Percentiles rank a stretch among this genome's conserved stretches.
These are phyloP conservation scores for Melanotus villosus DNA, from an alignment of 2,888 invertebrate species.

Conservation along the genomic window DNA sequence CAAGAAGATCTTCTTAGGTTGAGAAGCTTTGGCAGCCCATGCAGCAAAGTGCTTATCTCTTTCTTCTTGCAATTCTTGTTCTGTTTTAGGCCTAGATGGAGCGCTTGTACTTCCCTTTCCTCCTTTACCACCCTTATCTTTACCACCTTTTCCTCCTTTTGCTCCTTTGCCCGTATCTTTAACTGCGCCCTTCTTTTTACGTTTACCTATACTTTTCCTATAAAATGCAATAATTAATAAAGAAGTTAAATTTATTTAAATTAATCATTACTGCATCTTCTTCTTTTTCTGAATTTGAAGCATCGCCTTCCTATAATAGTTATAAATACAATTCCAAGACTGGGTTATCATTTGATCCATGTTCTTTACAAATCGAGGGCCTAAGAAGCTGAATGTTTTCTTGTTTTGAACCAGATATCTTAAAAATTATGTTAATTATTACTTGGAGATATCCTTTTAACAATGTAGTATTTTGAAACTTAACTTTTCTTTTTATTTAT, in stretches of 20 bases:
- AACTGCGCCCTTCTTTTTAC: too few relatives aligned
- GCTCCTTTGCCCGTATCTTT: too few relatives aligned
- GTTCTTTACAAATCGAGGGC: slow-evolving; percentile 33
- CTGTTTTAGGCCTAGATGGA: slow-evolving; percentile 1
- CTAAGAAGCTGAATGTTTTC: slow-evolving; percentile 25
- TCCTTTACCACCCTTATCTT: too few relatives aligned
- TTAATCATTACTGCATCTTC: too few relatives aligned
- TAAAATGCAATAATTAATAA: too few relatives aligned
- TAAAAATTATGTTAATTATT: slow-evolving; percentile 5
- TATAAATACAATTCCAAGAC: slow-evolving; percentile 49
- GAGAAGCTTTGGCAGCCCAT: slow-evolving; percentile 57
- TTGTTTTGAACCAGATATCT: slow-evolving; percentile 40
- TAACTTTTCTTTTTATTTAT: too few relatives aligned
- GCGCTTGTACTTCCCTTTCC: not conserved
- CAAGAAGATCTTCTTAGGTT: slow-evolving; percentile 56
- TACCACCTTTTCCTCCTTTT: slow-evolving; percentile 6
- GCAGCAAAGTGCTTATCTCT: slow-evolving; percentile 53
- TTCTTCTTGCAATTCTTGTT: slow-evolving; percentile 32
- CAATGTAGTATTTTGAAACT: too few relatives aligned
- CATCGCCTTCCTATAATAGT: slow-evolving; percentile 46
- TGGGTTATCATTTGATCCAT: slow-evolving; percentile 46
- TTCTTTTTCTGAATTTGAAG: slow-evolving; percentile 13
- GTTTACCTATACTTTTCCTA: too few relatives aligned
- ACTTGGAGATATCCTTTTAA: not conserved
- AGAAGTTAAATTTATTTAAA: too few relatives aligned